These are phyloP conservation scores for Trachelus troglodyta DNA, from an alignment of 2,888 invertebrate genomes.

Conservation along the genomic window DNA sequence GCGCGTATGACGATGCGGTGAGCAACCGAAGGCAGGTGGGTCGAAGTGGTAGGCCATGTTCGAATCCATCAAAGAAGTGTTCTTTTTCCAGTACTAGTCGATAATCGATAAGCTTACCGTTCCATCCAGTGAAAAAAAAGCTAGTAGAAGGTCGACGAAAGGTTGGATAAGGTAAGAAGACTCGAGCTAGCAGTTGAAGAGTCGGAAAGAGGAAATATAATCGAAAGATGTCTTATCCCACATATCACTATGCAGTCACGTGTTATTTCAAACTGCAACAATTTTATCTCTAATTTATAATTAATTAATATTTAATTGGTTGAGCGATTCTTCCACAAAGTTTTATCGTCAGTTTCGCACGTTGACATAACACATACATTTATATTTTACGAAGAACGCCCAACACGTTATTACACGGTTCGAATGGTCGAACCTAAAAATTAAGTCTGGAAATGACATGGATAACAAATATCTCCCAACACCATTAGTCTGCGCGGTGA, in stretches of 20 bases:
- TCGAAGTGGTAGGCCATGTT: slow-evolving; percentile 46
- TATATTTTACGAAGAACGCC: background rate
- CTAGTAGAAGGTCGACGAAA: background rate
- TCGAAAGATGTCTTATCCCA: too few species aligned
- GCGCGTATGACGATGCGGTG: background rate
- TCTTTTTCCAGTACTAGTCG: slow-evolving; percentile 43
- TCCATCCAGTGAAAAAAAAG: background rate
- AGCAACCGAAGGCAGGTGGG: background rate
- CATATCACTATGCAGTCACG: background rate
- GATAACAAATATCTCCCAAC: background rate
- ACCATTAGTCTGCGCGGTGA: background rate
- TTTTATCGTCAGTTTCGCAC: background rate
- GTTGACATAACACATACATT: background rate
- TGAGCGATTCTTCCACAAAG: background rate
- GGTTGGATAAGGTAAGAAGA: background rate
- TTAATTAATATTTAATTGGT: background rate
- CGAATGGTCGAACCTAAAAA: background rate
- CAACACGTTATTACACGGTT: background rate
- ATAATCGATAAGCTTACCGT: slow-evolving; percentile 43
- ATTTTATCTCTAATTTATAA: background rate
- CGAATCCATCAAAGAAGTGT: slow-evolving; percentile 46
- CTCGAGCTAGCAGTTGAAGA: background rate
- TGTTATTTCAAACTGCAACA: background rate
- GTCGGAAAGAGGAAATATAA: background rate
- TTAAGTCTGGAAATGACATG: background rate